Percentiles rank a stretch among this genome's conserved stretches.
Evolutionary conservation across 2,888 invertebrate species (phyloP).

Genomic region (Leptinotarsa haldemani): DNA sequence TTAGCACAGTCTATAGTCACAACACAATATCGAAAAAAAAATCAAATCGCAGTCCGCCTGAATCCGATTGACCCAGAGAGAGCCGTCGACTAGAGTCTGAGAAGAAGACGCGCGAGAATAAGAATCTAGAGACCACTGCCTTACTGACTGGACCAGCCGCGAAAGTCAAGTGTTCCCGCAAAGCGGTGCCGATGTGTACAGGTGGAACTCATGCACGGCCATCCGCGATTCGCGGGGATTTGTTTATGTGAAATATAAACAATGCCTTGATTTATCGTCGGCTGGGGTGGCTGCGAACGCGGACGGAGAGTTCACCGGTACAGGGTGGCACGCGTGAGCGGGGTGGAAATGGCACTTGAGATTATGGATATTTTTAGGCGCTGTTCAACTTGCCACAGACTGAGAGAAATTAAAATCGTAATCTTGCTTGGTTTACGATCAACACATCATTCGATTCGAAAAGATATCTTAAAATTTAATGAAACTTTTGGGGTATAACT

Average conservation of each 20-base stretch:
- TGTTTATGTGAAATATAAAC: constrained; percentile 44
- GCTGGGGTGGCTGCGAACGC: constrained; percentile 20
- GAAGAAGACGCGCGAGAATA: constrained; percentile 30
- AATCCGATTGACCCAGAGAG: constrained; percentile 31
- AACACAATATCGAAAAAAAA: constrained; percentile 17
- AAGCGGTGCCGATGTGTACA: constrained; percentile 32
- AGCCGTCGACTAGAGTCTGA: constrained; percentile 36
- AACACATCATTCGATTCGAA: too few species aligned
- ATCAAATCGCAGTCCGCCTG: constrained; percentile 7
- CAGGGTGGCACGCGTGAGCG: constrained; percentile 14
- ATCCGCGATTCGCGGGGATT: constrained; percentile 36
- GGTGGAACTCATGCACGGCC: constrained; percentile 41
- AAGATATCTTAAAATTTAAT: too few species aligned
- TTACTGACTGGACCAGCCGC: constrained; percentile 42
- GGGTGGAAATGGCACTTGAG: neutral
- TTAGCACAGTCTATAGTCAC: constrained; percentile 16
- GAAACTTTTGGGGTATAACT: too few species aligned
- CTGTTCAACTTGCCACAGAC: too few species aligned
- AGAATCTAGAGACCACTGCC: constrained; percentile 42
- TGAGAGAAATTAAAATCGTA: too few species aligned
- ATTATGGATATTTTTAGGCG: too few species aligned
- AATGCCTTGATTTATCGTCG: constrained; percentile 38
- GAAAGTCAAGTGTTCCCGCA: constrained; percentile 40
- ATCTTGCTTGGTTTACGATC: too few species aligned
- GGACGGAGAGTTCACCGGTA: constrained; percentile 17